Percentiles rank a stretch among this genome's conserved stretches.
Conservation (phyloP, 2,888 invertebrate genomes). For the Troides aeacus region DNA sequence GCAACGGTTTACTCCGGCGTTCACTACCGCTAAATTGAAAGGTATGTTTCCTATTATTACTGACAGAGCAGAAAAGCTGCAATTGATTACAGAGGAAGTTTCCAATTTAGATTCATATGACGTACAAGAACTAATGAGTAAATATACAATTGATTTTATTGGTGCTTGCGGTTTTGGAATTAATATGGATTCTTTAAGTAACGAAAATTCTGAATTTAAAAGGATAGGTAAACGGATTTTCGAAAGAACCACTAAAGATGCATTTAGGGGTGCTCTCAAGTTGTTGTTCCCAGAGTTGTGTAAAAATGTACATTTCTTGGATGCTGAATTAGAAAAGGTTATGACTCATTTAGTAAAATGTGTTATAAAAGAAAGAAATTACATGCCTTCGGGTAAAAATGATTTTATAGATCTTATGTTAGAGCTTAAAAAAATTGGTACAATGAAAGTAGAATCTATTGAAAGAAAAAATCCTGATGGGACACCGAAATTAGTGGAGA, state of each 20-base stretch:
- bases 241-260: slow-evolving; percentile 53
- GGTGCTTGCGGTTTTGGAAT: slow-evolving; percentile 62
- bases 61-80: slow-evolving; percentile 61
- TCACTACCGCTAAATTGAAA: slow-evolving; percentile 65
- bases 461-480: slow-evolving; percentile 57
- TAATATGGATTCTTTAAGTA: slow-evolving; percentile 58
- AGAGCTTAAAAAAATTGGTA: slow-evolving; percentile 61
- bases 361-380: slow-evolving; percentile 57
- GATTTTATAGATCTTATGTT: slow-evolving; percentile 69
- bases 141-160: slow-evolving; percentile 59
- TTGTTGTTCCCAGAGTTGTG: slow-evolving; percentile 59
- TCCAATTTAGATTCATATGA: slow-evolving; percentile 53
- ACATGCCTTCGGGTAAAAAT: slow-evolving; percentile 59
- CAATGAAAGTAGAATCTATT: slow-evolving; percentile 61
- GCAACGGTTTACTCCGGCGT: slow-evolving; percentile 64
- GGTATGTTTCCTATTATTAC: slow-evolving; percentile 70
- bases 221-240: slow-evolving; percentile 65
- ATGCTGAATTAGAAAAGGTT: slow-evolving; percentile 53
- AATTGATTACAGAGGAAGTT: slow-evolving; percentile 53
- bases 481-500: slow-evolving; percentile 51
- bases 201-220: slow-evolving; percentile 61
- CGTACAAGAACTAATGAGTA: slow-evolving; percentile 62
- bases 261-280: slow-evolving; percentile 50
- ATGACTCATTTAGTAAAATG: slow-evolving; percentile 52
- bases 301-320: slow-evolving; percentile 54